Evolutionary conservation across 2,797 vertebrate genomes (phyloP), one percentile per base, ranked within the genome.

Genomic region (Gephyroberyx darwinii): DNA sequence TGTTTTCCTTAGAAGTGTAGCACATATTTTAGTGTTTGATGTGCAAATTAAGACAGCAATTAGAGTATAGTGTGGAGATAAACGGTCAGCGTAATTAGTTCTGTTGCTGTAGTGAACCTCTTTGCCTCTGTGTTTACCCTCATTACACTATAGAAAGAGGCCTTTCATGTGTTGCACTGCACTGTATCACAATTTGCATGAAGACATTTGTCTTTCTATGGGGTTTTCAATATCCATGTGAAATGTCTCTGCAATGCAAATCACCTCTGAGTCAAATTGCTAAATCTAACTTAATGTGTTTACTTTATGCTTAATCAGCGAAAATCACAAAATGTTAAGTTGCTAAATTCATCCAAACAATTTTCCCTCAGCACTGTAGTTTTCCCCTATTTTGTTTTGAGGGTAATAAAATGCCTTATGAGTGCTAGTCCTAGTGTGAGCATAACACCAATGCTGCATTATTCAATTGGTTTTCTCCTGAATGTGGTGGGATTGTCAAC

Each of bases 11-110:
- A 43, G 30, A 74, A 67, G 58, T 55, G 55, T 14, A 37, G 30
- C 20, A 70, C 51, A 67, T 75, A 45, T 75, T 75, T 78, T 57
- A 71, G 51, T 74, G 48, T 89, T 86, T 83, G 81, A 88, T 84
- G 57, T 84, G 82, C 75, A 81, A 86, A 86, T 85, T 78, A 78
- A 75, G 51, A 61, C 63, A 13, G 57, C 82, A 85, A 86, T 92
- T 88, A 87, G 16, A 54, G 52, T 60, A 69, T 72, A 77, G 74
- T 84, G 74, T 78, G 13, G 48, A 72, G 70, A 75, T 84, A 79
- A 89, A 84, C 5, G 70, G 60, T 65, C 62, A 63, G 30, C 58
- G 60, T 81, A 88, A 91, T 88, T 79, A 74, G 69, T 31, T 69
- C 7, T 31, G 55, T 77, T 81, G 20, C 22, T 65, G 50, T 65